These are phyloP conservation scores for Leptinotarsa undecemlineata DNA, from an alignment of 1,140 invertebrate species.

Conservation along the genomic window DNA sequence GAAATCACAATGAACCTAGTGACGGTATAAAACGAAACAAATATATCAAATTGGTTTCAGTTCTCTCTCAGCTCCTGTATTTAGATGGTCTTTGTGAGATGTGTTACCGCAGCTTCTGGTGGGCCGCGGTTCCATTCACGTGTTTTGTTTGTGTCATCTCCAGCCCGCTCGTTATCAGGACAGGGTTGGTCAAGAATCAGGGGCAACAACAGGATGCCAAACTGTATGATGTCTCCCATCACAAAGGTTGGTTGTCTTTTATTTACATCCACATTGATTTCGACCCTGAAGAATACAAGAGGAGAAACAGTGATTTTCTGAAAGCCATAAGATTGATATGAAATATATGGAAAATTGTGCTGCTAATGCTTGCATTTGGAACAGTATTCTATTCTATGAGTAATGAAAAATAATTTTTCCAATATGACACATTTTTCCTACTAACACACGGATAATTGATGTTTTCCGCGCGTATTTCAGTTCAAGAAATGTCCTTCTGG, in stretches of 20 bases:
- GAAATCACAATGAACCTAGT: slow-evolving; percentile 36
- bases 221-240: slow-evolving; percentile 32
- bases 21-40: slow-evolving; percentile 34
- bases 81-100: slow-evolving; percentile 13
- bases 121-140: slow-evolving; percentile 2
- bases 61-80: neutral
- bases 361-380: too few relatives aligned
- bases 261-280: too few relatives aligned
- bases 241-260: slow-evolving; percentile 30
- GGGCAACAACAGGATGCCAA: slow-evolving; percentile 37
- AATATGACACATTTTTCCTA: too few relatives aligned
- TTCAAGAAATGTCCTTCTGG: too few relatives aligned
- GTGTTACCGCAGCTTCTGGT: neutral
- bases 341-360: too few relatives aligned
- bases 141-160: slow-evolving; percentile 17
- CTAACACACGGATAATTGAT: too few relatives aligned
- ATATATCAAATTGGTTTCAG: neutral
- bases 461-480: too few relatives aligned
- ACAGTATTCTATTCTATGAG: too few relatives aligned
- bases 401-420: too few relatives aligned
- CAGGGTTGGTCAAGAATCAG: slow-evolving; percentile 37
- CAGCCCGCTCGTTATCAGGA: slow-evolving; percentile 38
- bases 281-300: too few relatives aligned
- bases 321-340: too few relatives aligned
- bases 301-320: too few relatives aligned